These are phyloP conservation scores for Atopsyche davidsoni DNA, from an alignment of 1,140 invertebrate genomes.

Conservation along the genomic window DNA sequence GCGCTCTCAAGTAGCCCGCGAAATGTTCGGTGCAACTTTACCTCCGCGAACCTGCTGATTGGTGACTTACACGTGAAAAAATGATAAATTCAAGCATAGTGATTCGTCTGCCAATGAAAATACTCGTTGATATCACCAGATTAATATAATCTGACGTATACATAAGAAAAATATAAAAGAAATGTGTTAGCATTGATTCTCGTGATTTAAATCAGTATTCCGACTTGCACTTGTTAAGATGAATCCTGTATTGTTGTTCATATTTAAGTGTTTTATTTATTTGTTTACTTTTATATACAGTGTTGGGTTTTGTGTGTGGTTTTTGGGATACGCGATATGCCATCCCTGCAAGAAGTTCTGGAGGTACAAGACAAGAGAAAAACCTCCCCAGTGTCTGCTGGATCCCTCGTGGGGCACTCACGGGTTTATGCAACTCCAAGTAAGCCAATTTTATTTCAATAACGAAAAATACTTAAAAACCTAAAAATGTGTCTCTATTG, in stretches of 20 bases:
- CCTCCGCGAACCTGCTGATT: no score
- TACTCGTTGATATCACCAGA: no score
- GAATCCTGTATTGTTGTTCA: conserved; percentile 21
- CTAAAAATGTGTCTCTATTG: no score
- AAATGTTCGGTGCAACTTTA: no score
- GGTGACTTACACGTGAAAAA: no score
- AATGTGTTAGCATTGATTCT: no score
- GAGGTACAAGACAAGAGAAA: conserved; percentile 41
- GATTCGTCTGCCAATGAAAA: no score
- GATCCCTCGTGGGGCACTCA: conserved; percentile 55
- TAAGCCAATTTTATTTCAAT: conserved; percentile 35
- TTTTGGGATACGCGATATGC: conserved; percentile 13
- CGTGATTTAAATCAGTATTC: no score
- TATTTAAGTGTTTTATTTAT: conserved; percentile 24
- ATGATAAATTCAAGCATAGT: no score
- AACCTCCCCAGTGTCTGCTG: conserved; percentile 54
- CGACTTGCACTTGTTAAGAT: conserved; percentile 16
- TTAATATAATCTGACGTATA: no score
- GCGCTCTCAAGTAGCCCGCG: no score
- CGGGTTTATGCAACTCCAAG: conserved; percentile 60
- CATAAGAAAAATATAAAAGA: no score
- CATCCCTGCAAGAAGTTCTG: conserved; percentile 19
- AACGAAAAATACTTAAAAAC: not conserved
- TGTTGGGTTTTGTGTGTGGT: conserved; percentile 23
- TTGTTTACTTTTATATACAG: conserved; percentile 22